Evolutionary conservation across 2,888 invertebrate genomes (phyloP).

Genomic region (Drosophila falleni): DNA sequence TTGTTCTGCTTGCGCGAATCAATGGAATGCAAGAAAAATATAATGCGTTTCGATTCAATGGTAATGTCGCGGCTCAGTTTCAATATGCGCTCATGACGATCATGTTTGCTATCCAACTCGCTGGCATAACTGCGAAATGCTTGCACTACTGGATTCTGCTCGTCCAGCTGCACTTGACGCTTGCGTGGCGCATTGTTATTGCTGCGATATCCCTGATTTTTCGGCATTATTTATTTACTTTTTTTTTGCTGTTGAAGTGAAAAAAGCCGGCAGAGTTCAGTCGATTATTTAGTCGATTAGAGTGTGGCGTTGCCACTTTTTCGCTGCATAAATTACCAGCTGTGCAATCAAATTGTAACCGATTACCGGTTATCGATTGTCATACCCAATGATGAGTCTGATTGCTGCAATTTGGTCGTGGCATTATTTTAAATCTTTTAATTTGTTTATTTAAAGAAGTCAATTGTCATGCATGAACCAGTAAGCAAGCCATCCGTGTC

Average conservation of each 20-base stretch:
- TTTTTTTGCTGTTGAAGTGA: conserved; percentile 4
- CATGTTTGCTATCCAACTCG: conserved; percentile 92
- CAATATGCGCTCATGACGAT: conserved; percentile 93
- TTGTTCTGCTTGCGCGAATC: conserved; percentile 87
- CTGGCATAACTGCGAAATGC: conserved; percentile 88
- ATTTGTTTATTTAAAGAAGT: neutral
- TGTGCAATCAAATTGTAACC: conserved; percentile 14
- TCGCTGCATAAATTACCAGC: conserved; percentile 13
- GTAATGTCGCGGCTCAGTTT: conserved; percentile 94
- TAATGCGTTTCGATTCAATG: conserved; percentile 95
- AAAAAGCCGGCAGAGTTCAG: conserved; percentile 34
- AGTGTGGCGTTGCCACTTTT: neutral
- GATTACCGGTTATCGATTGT: conserved; percentile 24
- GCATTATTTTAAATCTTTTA: conserved; percentile 39
- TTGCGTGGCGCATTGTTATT: conserved; percentile 53
- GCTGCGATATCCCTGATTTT: conserved; percentile 48
- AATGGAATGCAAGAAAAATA: conserved; percentile 93
- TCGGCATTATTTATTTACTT: conserved; percentile 59
- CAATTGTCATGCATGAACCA: conserved; percentile 53
- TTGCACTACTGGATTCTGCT: conserved; percentile 80
- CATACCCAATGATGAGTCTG: neutral
- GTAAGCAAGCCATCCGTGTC: conserved; percentile 44
- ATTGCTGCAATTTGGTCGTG: conserved; percentile 46
- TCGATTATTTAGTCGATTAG: too few relatives aligned
- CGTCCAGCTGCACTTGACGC: conserved; percentile 60